A percentile compares a stretch with the other conserved stretches of the same genome.
phyloP scores from a whole-genome alignment of 30 jellyfish, hydroid and myxozoan genomes.

The Cassiopea andromeda region DNA sequence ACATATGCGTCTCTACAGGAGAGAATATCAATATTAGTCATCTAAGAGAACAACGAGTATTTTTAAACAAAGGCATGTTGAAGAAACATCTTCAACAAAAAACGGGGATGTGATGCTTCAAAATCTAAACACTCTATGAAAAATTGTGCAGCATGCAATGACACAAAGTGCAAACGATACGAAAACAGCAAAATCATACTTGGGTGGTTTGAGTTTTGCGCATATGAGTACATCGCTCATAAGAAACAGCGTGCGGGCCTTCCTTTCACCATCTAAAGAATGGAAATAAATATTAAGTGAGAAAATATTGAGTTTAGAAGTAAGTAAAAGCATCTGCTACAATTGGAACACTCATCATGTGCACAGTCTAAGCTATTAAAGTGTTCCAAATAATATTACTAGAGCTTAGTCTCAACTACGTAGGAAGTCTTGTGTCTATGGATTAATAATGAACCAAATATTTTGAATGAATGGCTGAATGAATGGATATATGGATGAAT shows the following conservation, averaged over 20 bases:
- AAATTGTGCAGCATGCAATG: neutral
- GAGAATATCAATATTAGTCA: neutral
- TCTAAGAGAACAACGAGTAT: neutral
- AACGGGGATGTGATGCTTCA: too few relatives aligned
- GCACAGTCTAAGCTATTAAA: too few relatives aligned
- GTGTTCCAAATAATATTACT: too few relatives aligned
- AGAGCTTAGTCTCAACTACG: too few relatives aligned
- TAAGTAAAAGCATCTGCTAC: neutral
- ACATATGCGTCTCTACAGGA: conserved; percentile 86
- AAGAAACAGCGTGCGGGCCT: conserved; percentile 81
- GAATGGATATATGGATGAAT: neutral
- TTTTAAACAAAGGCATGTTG: too few relatives aligned
- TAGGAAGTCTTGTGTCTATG: too few relatives aligned
- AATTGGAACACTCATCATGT: neutral
- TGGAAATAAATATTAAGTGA: neutral
- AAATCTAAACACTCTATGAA: too few relatives aligned
- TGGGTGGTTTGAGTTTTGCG: conserved; percentile 87
- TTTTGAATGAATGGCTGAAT: neutral
- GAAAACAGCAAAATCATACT: conserved; percentile 53
- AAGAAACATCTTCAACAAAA: too few relatives aligned
- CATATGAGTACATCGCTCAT: conserved; percentile 91
- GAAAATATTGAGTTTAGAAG: neutral
- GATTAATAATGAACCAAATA: too few relatives aligned
- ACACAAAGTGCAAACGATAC: too few relatives aligned
- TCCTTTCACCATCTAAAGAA: conserved; percentile 86